Evolutionary conservation across 2,113 vertebrate genomes (phyloP).

Genomic region (Pygathrix nemaeus): DNA sequence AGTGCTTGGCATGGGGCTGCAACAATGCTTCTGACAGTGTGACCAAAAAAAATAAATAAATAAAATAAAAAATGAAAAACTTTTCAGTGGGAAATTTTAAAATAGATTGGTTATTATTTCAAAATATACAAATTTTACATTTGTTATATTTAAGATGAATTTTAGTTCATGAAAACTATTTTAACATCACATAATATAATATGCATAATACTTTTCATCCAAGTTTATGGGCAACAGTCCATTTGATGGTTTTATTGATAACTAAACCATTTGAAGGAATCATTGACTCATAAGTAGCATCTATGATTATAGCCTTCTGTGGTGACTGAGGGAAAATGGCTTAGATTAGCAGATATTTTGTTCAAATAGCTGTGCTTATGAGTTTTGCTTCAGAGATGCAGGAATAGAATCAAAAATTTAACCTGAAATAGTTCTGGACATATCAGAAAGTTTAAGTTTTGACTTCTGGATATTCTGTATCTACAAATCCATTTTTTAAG

Average conservation of each 20-base stretch:
- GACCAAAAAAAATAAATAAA: neutral
- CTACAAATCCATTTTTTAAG: neutral
- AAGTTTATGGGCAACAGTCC: neutral
- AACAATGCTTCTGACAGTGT: slow-evolving; percentile 23
- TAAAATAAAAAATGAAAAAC: neutral
- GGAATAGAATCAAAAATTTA: neutral
- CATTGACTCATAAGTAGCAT: neutral
- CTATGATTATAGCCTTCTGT: neutral
- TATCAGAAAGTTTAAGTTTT: neutral
- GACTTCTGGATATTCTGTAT: neutral
- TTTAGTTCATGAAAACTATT: slow-evolving; percentile 11
- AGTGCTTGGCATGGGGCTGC: slow-evolving; percentile 24
- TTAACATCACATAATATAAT: neutral
- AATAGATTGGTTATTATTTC: slow-evolving; percentile 33
- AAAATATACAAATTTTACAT: neutral
- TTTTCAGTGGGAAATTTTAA: slow-evolving; percentile 31
- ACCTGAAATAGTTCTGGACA: neutral
- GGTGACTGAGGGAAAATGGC: neutral
- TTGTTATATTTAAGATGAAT: neutral
- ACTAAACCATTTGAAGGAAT: neutral
- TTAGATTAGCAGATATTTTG: neutral
- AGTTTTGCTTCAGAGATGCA: neutral
- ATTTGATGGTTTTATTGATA: neutral
- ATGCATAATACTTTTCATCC: neutral
- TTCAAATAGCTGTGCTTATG: neutral